Percentiles rank a stretch among this genome's conserved stretches.
These are phyloP conservation scores for Sminthopsis crassicaudata DNA, from an alignment of 2,113 vertebrate species.

Conservation along the genomic window DNA sequence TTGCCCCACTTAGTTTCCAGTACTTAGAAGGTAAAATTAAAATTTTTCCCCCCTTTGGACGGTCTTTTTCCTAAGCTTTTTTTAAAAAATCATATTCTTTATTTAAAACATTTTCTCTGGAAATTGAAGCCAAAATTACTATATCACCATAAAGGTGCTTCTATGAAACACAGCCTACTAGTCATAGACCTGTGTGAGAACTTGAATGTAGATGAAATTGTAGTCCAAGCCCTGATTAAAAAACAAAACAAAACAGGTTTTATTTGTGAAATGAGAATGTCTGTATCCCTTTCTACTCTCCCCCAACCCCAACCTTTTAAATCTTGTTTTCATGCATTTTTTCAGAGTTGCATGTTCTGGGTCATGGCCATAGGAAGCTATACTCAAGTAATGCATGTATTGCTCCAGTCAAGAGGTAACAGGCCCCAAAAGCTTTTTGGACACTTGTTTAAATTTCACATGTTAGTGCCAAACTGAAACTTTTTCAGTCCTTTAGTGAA, in stretches of 20 bases:
- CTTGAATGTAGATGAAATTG: neutral
- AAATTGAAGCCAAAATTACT: neutral
- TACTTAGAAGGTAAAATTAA: neutral
- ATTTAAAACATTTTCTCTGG: neutral
- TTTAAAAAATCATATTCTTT: neutral
- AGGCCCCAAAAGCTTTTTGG: accelerated
- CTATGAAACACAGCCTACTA: neutral
- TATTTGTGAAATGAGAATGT: neutral
- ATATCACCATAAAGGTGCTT: neutral
- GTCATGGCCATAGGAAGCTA: neutral
- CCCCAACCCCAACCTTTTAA: neutral
- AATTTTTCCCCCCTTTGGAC: neutral
- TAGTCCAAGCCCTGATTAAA: neutral
- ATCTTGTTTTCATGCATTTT: neutral
- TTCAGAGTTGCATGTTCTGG: neutral
- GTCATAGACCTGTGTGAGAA: neutral
- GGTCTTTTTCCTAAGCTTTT: neutral
- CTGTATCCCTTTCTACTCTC: neutral
- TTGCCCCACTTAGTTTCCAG: neutral
- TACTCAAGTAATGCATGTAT: neutral
- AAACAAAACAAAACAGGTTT: neutral
- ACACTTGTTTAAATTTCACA: accelerated
- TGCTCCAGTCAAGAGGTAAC: neutral
- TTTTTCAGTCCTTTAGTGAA: neutral
- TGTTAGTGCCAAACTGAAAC: neutral